Percentiles rank a stretch among this genome's conserved stretches.
These are phyloP conservation scores for Urocitellus parryii DNA, from an alignment of 2,113 vertebrate genomes.

Conservation along the genomic window DNA sequence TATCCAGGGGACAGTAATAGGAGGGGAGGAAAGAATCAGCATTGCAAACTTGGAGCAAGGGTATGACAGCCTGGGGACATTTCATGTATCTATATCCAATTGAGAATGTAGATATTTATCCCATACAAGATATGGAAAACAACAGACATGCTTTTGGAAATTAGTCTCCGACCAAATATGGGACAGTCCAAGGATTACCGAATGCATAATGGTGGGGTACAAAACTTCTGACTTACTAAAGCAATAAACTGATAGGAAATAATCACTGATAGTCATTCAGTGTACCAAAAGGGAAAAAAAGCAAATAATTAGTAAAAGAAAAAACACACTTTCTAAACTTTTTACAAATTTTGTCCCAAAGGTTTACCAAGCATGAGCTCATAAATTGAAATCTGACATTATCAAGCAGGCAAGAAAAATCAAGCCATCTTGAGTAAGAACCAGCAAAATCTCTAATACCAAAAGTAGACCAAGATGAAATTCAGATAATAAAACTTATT, in stretches of 20 bases:
- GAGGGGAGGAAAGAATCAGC: background rate
- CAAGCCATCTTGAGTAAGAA: background rate
- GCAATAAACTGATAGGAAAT: background rate
- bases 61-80: no score
- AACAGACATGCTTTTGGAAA: background rate
- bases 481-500: background rate
- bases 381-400: background rate
- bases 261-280: background rate
- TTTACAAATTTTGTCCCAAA: background rate
- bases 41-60: accelerated
- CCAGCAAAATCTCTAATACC: background rate
- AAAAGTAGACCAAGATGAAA: background rate
- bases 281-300: background rate
- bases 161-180: no score
- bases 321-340: background rate
- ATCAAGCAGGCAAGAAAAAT: background rate
- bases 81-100: background rate
- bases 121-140: background rate
- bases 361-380: background rate
- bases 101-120: background rate
- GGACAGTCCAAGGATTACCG: background rate
- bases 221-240: background rate
- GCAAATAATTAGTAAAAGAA: background rate
- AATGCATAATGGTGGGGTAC: background rate
- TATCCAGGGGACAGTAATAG: background rate